These are phyloP conservation scores for Agrotis exclamationis DNA, from an alignment of 2,888 invertebrate genomes.

Conservation along the genomic window DNA sequence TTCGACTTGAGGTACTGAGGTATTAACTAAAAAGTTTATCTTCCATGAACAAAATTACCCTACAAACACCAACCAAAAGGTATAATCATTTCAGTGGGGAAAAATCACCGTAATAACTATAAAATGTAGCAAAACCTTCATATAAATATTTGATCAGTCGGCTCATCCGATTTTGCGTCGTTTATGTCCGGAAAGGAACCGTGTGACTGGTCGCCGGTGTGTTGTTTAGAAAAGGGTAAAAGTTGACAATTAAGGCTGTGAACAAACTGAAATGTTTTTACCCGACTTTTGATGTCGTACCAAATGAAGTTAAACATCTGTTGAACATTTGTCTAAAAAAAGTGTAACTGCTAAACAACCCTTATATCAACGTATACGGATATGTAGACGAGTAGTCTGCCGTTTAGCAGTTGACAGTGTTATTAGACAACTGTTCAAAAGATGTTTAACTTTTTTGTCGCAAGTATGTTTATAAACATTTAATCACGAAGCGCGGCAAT, in stretches of 20 bases:
- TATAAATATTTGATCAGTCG: conserved; percentile 56
- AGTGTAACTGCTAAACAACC: too few relatives aligned
- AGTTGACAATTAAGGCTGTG: not conserved
- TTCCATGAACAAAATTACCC: conserved; percentile 15
- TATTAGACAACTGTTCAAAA: too few relatives aligned
- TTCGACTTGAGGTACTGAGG: too few relatives aligned
- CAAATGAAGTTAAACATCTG: too few relatives aligned
- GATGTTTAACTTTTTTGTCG: too few relatives aligned
- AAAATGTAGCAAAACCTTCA: conserved; percentile 29
- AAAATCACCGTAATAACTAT: conserved; percentile 32
- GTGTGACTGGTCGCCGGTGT: conserved; percentile 12
- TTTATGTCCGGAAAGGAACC: conserved; percentile 30
- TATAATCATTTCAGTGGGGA: conserved; percentile 21
- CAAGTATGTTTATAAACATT: too few relatives aligned
- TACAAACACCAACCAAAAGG: not conserved
- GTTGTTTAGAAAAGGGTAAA: conserved; percentile 46
- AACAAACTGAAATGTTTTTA: not conserved
- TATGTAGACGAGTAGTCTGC: too few relatives aligned
- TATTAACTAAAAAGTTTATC: not conserved
- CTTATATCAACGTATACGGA: too few relatives aligned
- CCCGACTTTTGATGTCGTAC: too few relatives aligned
- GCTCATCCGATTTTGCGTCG: conserved; percentile 38
- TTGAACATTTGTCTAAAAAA: too few relatives aligned
- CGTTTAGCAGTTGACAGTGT: too few relatives aligned
- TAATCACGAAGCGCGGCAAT: too few relatives aligned